These are phyloP conservation scores for Philopotamus ludificatus DNA, from an alignment of 1,140 invertebrate genomes.

Conservation along the genomic window DNA sequence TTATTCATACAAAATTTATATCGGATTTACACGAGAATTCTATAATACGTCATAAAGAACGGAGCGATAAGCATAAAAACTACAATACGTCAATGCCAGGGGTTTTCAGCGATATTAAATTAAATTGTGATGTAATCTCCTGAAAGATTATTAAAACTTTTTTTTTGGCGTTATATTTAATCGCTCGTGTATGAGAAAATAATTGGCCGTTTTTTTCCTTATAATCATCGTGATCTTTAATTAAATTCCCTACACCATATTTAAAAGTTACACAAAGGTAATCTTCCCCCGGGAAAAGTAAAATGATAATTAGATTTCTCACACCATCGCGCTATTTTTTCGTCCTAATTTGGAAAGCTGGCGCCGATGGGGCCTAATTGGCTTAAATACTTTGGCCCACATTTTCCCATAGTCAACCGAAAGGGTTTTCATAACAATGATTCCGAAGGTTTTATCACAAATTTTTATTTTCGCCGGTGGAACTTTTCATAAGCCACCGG, in stretches of 20 bases:
- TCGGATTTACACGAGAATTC: too few relatives aligned
- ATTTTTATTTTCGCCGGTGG: not conserved
- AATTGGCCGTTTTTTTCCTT: not conserved
- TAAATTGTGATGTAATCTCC: too few relatives aligned
- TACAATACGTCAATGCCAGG: too few relatives aligned
- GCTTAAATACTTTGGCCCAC: constrained; percentile 21
- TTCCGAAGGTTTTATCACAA: constrained; percentile 19
- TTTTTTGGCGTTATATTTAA: too few relatives aligned
- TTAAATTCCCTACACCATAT: constrained; percentile 14
- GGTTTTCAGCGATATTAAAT: too few relatives aligned
- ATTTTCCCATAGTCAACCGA: constrained; percentile 19
- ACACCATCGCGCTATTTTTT: constrained; percentile 14
- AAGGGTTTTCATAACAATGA: constrained; percentile 27
- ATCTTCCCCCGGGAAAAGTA: constrained; percentile 16
- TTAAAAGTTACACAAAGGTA: constrained; percentile 25
- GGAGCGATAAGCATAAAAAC: too few relatives aligned
- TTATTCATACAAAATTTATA: too few relatives aligned
- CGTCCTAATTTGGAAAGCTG: constrained; percentile 16
- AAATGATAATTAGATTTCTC: constrained; percentile 23
- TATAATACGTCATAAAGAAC: too few relatives aligned
- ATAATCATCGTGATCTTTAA: constrained; percentile 2
- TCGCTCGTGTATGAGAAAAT: too few relatives aligned
- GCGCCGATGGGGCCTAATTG: constrained; percentile 21
- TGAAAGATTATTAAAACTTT: too few relatives aligned
- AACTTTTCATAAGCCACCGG: not conserved